Conservation (phyloP, 2,113 vertebrate genomes). For the Hiodon tergisus region DNA sequence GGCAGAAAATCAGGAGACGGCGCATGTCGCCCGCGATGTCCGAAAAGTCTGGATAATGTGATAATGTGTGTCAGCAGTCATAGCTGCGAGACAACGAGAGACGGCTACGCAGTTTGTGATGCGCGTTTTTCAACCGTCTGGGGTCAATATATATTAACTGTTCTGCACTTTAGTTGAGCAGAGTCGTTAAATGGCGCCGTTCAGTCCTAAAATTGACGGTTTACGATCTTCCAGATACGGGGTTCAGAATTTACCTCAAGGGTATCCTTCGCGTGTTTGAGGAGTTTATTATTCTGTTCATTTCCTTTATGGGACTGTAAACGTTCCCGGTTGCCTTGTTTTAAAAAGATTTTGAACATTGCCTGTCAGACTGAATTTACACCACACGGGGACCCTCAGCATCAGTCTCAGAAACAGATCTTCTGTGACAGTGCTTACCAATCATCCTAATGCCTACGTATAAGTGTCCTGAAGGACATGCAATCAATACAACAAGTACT, state of each 20-base stretch:
- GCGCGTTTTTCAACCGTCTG: too few relatives aligned
- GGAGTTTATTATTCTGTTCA: background rate
- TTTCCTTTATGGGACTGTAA: slow-evolving; percentile 7
- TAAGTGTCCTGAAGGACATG: slow-evolving; percentile 38
- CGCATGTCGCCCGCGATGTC: too few relatives aligned
- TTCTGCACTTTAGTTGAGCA: too few relatives aligned
- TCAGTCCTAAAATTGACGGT: background rate
- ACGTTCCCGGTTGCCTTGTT: background rate
- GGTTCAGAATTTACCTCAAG: background rate
- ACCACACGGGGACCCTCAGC: background rate
- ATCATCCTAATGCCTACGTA: slow-evolving; percentile 53
- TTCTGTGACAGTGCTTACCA: slow-evolving; percentile 37
- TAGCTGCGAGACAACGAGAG: too few relatives aligned
- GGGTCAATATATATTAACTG: too few relatives aligned
- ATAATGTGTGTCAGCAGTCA: too few relatives aligned
- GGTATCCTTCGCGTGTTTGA: background rate
- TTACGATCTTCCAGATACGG: background rate
- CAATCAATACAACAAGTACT: slow-evolving; percentile 57
- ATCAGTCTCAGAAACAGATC: background rate
- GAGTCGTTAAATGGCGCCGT: background rate
- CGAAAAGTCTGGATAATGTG: too few relatives aligned
- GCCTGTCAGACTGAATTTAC: slow-evolving; percentile 10
- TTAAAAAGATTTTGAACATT: background rate
- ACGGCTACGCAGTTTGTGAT: too few relatives aligned
- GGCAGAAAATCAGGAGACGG: too few relatives aligned